Conservation (phyloP, 2,113 vertebrate genomes). For the Gallinago media region DNA sequence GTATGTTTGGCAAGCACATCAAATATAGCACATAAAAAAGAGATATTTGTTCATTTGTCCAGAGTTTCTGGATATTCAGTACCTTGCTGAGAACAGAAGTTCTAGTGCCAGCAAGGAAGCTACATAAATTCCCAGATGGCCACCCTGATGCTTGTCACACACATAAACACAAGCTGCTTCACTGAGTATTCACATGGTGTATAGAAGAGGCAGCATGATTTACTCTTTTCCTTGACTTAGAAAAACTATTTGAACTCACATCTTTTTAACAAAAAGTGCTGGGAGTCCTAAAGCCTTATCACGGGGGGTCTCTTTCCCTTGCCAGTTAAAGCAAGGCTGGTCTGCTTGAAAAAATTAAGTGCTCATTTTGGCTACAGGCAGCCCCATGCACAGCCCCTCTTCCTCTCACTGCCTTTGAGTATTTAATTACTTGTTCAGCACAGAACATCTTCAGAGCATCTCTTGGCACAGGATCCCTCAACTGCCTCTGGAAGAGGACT, state of each 20-base stretch:
- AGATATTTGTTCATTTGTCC: neutral
- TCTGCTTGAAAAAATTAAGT: neutral
- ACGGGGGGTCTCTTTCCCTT: neutral
- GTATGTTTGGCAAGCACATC: neutral
- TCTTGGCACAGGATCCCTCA: neutral
- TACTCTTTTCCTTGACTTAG: neutral
- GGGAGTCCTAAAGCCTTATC: neutral
- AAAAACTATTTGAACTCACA: neutral
- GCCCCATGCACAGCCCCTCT: neutral
- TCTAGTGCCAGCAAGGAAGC: neutral
- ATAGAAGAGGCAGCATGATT: neutral
- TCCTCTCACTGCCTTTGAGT: neutral
- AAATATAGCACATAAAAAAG: neutral
- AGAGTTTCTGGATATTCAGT: neutral
- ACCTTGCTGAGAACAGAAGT: neutral
- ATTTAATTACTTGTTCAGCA: neutral
- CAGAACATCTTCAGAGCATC: neutral
- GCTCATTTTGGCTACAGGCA: neutral
- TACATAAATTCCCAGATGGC: neutral
- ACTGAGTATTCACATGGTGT: neutral
- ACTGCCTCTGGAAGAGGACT: neutral
- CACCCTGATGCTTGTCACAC: neutral
- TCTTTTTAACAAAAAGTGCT: neutral
- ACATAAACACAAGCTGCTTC: neutral
- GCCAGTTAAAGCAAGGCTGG: fast-evolving